These are phyloP conservation scores for Chaetops frenatus DNA, from an alignment of 2,113 vertebrate genomes.

Conservation along the genomic window DNA sequence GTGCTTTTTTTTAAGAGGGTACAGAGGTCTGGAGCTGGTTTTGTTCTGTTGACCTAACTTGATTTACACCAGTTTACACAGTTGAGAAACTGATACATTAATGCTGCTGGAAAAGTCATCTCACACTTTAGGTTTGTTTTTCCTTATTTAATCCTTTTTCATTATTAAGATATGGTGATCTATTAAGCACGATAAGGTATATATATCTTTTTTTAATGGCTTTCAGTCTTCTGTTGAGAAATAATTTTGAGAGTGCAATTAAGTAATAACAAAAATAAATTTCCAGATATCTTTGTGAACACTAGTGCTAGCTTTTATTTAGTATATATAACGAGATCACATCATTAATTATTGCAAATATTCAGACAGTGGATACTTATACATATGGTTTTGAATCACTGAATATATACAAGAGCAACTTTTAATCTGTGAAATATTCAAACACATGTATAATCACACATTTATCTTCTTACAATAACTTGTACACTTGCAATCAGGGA, in stretches of 20 bases:
- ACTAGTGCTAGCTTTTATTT: background rate
- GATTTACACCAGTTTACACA: slow-evolving; percentile 18
- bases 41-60: slow-evolving; percentile 19
- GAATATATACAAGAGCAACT: slow-evolving; percentile 18
- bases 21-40: background rate
- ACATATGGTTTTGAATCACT: background rate
- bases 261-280: slow-evolving; percentile 15
- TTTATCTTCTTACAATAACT: slow-evolving; percentile 30
- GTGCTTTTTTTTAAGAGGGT: background rate
- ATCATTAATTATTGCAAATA: slow-evolving; percentile 24
- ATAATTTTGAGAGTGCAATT: background rate
- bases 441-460: background rate
- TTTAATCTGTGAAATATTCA: slow-evolving; percentile 41
- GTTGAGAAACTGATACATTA: background rate
- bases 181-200: background rate
- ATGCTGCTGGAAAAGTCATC: background rate
- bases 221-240: background rate
- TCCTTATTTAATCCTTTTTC: background rate
- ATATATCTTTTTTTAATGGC: background rate
- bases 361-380: background rate
- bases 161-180: background rate
- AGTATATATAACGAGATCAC: background rate
- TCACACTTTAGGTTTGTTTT: slow-evolving; percentile 6
- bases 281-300: slow-evolving; percentile 30
- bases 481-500: background rate